A percentile compares a stretch with the other conserved stretches of the same genome.
phyloP scores from a whole-genome alignment of 2,888 invertebrate genomes.

The Ichneumoninae sp. region DNA sequence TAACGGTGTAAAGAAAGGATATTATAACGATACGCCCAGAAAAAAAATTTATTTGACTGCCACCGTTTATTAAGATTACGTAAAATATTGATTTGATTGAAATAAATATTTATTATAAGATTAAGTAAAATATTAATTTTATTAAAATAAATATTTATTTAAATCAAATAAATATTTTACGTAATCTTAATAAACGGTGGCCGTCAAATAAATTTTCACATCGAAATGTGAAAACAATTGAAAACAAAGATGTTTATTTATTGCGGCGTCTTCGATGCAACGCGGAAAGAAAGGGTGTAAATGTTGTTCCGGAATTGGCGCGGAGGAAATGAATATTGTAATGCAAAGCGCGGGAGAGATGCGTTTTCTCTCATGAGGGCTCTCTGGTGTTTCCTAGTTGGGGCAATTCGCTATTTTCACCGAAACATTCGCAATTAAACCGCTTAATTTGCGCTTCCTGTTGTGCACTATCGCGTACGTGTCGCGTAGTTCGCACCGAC shows the following conservation, averaged over 20 bases:
- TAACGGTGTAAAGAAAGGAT: background rate
- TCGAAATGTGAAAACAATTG: background rate
- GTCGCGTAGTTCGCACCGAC: conserved; percentile 8
- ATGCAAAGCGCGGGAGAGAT: conserved; percentile 1
- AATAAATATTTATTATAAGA: no score
- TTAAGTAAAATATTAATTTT: no score
- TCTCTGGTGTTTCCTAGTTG: conserved; percentile 73
- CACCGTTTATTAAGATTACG: no score
- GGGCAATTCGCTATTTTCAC: conserved; percentile 79
- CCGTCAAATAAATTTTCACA: background rate
- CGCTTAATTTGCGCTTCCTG: conserved; percentile 82
- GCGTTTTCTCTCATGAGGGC: conserved; percentile 47
- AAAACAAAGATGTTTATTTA: background rate
- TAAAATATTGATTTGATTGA: no score
- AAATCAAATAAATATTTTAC: no score
- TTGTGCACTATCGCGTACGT: conserved; percentile 67
- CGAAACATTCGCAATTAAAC: conserved; percentile 77
- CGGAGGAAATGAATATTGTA: background rate
- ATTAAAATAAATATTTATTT: no score
- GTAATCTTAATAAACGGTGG: no score
- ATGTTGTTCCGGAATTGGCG: conserved; percentile 18
- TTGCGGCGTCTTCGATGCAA: background rate
- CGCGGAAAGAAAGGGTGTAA: background rate
- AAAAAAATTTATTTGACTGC: no score
- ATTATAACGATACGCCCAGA: background rate